These are phyloP conservation scores for Epinephelus awoara DNA, from an alignment of 2,797 vertebrate species.

Conservation along the genomic window DNA sequence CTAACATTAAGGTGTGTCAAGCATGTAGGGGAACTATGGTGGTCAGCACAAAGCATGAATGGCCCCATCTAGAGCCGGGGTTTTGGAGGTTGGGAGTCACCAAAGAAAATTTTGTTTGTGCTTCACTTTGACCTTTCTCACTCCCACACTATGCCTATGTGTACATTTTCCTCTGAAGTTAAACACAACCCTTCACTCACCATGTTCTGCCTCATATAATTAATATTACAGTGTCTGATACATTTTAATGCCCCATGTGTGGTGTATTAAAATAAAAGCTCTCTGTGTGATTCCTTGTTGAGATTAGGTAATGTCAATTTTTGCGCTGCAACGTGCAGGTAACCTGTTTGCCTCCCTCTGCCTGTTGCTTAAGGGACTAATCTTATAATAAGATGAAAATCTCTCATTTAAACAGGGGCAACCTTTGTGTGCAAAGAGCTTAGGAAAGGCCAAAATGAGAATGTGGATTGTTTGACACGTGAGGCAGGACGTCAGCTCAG, in stretches of 20 bases:
- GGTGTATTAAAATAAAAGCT: not conserved
- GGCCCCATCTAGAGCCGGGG: too few species aligned
- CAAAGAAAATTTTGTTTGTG: too few species aligned
- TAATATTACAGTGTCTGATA: not conserved
- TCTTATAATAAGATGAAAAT: slow-evolving; percentile 76
- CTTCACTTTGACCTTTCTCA: too few species aligned
- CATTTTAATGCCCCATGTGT: not conserved
- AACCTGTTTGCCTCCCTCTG: slow-evolving; percentile 57
- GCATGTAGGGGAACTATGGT: too few species aligned
- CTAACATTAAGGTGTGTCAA: too few species aligned
- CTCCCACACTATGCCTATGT: too few species aligned
- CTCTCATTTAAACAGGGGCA: slow-evolving; percentile 62
- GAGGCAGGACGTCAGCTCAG: slow-evolving; percentile 17
- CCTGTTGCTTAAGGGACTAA: slow-evolving; percentile 74
- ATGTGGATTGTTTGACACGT: slow-evolving; percentile 50
- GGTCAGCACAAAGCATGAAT: too few species aligned
- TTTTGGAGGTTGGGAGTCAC: too few species aligned
- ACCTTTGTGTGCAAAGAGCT: slow-evolving; percentile 70
- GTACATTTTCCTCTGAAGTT: too few species aligned
- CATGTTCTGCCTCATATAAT: not conserved
- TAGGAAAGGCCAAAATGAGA: slow-evolving; percentile 51
- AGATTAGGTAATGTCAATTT: slow-evolving; percentile 35
- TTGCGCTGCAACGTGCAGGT: slow-evolving; percentile 20
- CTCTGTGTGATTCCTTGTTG: slow-evolving; percentile 18
- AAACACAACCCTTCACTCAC: too few species aligned